Evolutionary conservation across 2,113 vertebrate species (phyloP), one percentile per base, ranked within the genome.

Genomic region (Nyctereutes procyonoides): DNA sequence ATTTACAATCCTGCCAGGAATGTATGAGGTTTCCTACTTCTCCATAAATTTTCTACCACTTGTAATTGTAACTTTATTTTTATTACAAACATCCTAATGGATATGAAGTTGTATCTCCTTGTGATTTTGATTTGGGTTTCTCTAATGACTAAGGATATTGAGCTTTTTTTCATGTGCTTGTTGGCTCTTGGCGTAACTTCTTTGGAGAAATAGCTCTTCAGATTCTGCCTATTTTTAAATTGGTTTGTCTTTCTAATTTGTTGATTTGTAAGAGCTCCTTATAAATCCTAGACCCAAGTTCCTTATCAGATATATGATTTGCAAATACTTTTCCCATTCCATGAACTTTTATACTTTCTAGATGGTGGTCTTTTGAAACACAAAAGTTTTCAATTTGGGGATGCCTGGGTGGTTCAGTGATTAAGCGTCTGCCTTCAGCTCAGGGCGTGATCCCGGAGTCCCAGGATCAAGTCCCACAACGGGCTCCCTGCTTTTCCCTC

Each of bases 231-330:
- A 9, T 67, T 92, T 93, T 80, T 48, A 22, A 65, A 55, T 35
- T 88, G 51, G 51, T 43, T 76, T 76, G 17, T 53, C 51, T 69
- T 95, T 88, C 83, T n/a, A 74, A 43, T 43, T 53, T 89, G 16
- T 69, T 92, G 77, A 38, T 56, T 74, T 86, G 13, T 76, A 79
- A 96, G 63, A 55, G n/a, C 30, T 82, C 83, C 91, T 88, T 85
- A 17, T 80, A 48, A 62, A 74, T 79, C 83, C 32, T 81, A 43
- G 88, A 51, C 43, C 30, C 8, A 81, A 82, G 14, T 53, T 76
- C 24, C 65, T 88, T 58, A 58, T 76, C 30, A 85, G 71, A 32
- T 73, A 53, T 58, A 60, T 35, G 22, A 79, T 89, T 67, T 89
- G 28, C 71, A 95, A 92, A 35, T 62, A 76, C 38, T 55, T 67